Conservation (phyloP, 1,140 invertebrate species). For the Panagrolaimus sp. region DNA sequence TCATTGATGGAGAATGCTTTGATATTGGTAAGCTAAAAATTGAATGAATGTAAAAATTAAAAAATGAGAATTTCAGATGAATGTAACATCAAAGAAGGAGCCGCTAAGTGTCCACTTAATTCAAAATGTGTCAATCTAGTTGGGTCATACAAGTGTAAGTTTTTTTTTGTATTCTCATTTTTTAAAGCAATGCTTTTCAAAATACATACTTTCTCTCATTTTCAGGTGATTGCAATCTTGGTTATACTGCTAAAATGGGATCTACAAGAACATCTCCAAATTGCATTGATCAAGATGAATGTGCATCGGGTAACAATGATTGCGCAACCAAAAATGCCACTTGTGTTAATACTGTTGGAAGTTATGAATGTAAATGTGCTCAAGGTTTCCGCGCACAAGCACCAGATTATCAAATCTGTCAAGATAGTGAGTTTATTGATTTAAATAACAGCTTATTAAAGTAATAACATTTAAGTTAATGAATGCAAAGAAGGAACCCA, state of each 20-base stretch:
- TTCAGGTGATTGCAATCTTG: not conserved
- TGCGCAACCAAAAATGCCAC: not conserved
- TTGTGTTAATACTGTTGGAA: not conserved
- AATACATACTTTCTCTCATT: too few relatives aligned
- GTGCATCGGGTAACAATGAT: not conserved
- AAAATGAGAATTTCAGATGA: not conserved
- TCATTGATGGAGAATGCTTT: too few relatives aligned
- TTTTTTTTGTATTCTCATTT: too few relatives aligned
- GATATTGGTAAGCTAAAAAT: too few relatives aligned
- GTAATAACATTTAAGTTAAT: constrained; percentile 68
- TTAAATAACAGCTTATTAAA: constrained; percentile 2
- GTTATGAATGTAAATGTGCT: not conserved
- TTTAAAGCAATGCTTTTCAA: too few relatives aligned
- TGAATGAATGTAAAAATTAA: not conserved
- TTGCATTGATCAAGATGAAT: not conserved
- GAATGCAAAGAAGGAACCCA: constrained; percentile 66
- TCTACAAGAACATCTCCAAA: not conserved
- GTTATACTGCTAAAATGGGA: not conserved
- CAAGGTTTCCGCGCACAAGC: not conserved
- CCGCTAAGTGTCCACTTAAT: not conserved
- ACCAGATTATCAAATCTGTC: not conserved
- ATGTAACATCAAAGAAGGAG: not conserved
- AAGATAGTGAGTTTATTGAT: not conserved
- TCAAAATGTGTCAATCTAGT: not conserved
- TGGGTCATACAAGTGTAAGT: not conserved